phyloP scores from a whole-genome alignment of 35 echinoderm and acorn worm genomes.

The Ophioderma brevispina region DNA sequence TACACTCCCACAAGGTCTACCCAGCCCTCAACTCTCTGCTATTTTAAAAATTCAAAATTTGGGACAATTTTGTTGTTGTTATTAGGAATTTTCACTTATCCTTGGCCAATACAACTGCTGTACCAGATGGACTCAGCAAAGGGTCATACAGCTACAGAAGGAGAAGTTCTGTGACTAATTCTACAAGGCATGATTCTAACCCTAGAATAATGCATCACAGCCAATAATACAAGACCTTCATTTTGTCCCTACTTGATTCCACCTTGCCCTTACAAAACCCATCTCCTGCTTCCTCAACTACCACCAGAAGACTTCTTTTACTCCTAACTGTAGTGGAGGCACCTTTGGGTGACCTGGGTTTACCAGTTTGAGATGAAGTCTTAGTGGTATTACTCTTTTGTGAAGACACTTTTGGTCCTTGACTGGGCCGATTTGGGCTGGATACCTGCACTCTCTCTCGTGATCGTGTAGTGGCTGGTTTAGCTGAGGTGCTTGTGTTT shows the following conservation, averaged over 20 bases:
- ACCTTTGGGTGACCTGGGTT: conserved; percentile 33
- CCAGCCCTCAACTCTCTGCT: too few relatives aligned
- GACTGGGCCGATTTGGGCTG: conserved; percentile 9
- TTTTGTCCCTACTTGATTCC: background rate
- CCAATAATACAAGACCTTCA: too few relatives aligned
- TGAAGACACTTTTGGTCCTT: background rate
- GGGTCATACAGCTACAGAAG: too few relatives aligned
- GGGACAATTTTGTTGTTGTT: too few relatives aligned
- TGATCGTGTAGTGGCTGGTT: background rate
- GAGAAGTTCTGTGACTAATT: too few relatives aligned
- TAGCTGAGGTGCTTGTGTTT: background rate
- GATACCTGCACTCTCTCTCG: background rate
- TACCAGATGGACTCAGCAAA: too few relatives aligned
- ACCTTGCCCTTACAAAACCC: background rate
- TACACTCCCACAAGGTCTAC: too few relatives aligned
- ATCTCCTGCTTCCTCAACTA: conserved; percentile 6
- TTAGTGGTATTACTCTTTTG: background rate
- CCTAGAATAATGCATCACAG: too few relatives aligned
- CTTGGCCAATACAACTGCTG: too few relatives aligned
- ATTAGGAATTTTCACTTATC: too few relatives aligned
- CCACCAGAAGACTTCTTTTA: conserved; percentile 19
- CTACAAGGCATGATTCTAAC: too few relatives aligned
- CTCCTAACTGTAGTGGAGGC: background rate
- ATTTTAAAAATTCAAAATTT: too few relatives aligned
- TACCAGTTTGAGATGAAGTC: conserved; percentile 16